Base-by-base conservation (phyloP, 1,140 invertebrate genomes). In the Drosophila bipectinata region DNA sequence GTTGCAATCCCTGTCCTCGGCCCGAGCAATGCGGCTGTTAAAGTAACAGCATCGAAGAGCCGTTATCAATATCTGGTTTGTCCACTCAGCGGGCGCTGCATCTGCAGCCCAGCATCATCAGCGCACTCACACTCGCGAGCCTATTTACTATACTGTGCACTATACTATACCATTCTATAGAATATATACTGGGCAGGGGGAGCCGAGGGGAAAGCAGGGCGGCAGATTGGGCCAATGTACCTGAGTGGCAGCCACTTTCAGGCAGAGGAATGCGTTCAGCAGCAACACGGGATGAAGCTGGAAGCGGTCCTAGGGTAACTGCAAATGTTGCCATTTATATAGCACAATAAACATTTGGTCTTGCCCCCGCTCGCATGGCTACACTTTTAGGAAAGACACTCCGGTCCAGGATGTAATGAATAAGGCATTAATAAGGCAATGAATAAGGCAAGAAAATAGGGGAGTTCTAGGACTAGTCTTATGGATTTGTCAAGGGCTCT, bases 41-140 rank as follows among this genome's bases (percentile, higher is more conserved):
- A 81, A 88, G 71, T 87, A 87, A 87, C 82, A 82, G 82, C 88
- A 84, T 82, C 89, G 84, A 90, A 89, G 84, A 91, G 89, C 89
- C 89, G 89, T 91, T 91, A 91, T 91, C 89, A 91, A 91, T 91
- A 91, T 91, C 89, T 89, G 89, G 89, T 91, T 91, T 91, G 89
- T 91, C 89, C 88, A 91, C 89, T 91, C 83, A 73, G 71, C 60
- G 74, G 69, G 76, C 72, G 69, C 74, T 77, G 69, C 77, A 63
- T 55, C 45, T 62, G 68, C 58, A 28, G 66, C 74, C 60, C 68
- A 58, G 53, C 81, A 56, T 69, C 81, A 56, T 69, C 67, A 69
- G 28, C 51, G 34, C 72, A 77, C 57, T 62, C 64, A 67, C 56
- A 67, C 54, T 21, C 44, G 9, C 44, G 18, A 10, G 18, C 15